Percentiles rank a stretch among this genome's conserved stretches.
These are phyloP conservation scores for Oophaga sylvatica DNA, from an alignment of 2,797 vertebrate species.

Conservation along the genomic window DNA sequence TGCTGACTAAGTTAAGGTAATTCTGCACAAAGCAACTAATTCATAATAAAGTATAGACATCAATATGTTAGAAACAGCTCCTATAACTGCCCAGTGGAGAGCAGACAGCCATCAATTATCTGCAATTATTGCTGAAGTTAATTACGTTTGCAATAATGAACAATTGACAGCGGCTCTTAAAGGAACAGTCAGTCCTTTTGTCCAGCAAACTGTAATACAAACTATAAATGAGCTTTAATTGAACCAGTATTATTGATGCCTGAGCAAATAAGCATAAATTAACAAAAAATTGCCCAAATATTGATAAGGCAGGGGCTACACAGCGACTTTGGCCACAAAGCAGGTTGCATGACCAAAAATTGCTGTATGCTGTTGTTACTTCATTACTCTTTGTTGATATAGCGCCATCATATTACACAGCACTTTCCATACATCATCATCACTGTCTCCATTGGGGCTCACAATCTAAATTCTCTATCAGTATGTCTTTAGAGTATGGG, in stretches of 20 bases:
- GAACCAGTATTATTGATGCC: neutral
- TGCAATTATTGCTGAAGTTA: slow-evolving; percentile 35
- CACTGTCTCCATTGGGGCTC: no score
- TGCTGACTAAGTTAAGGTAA: neutral
- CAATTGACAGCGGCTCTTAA: slow-evolving; percentile 5
- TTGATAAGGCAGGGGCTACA: neutral
- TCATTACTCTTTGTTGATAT: no score
- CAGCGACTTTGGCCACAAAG: no score
- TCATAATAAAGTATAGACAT: neutral
- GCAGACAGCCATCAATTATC: slow-evolving; percentile 27
- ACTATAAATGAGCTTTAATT: neutral
- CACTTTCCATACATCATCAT: no score
- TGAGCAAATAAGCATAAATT: neutral
- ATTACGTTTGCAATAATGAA: slow-evolving; percentile 25
- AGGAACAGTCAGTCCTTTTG: neutral
- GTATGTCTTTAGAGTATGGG: no score
- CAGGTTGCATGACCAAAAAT: no score
- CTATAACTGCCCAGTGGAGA: slow-evolving; percentile 31
- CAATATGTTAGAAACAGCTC: neutral
- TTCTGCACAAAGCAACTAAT: neutral
- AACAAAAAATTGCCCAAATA: neutral
- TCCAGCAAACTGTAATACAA: neutral
- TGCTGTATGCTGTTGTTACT: no score
- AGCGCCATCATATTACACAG: no score
- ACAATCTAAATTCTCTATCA: no score